A percentile compares a stretch with the other conserved stretches of the same genome.
These are phyloP conservation scores for Cnemophilus loriae DNA, from an alignment of 2,113 vertebrate genomes.

Conservation along the genomic window DNA sequence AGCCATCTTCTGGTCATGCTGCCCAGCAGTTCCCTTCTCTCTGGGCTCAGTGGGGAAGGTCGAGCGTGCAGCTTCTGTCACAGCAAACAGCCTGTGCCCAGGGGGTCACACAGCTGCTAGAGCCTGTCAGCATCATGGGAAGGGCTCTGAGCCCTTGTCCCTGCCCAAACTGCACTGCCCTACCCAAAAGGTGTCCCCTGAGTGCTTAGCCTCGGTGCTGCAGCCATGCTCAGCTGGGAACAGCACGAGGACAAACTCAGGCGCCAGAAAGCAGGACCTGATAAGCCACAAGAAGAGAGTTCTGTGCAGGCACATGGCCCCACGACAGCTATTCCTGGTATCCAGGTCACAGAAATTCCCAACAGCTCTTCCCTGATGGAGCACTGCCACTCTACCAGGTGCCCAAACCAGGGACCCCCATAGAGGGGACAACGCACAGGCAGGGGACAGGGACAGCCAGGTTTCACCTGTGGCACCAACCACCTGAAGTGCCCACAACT, in stretches of 20 bases:
- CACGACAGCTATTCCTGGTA: not conserved
- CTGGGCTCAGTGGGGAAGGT: not conserved
- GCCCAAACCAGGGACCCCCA: not conserved
- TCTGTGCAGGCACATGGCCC: fast-evolving
- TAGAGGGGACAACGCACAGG: fast-evolving
- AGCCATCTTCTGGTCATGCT: fast-evolving
- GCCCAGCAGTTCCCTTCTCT: not conserved
- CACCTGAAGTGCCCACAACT: fast-evolving
- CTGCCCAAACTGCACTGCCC: not conserved
- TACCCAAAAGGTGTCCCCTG: fast-evolving
- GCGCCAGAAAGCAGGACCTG: not conserved
- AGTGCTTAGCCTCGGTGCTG: not conserved
- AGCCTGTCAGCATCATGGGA: not conserved
- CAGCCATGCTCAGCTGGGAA: not conserved
- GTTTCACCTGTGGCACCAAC: not conserved
- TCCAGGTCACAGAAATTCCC: not conserved
- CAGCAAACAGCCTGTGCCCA: not conserved
- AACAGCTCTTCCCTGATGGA: not conserved
- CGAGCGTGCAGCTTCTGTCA: not conserved
- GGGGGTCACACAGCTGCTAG: not conserved
- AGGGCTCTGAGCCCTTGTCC: not conserved
- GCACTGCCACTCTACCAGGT: not conserved
- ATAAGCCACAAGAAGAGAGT: not conserved
- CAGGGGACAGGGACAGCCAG: not conserved
- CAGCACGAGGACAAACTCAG: fast-evolving